A percentile compares a stretch with the other conserved stretches of the same genome.
phyloP scores from a whole-genome alignment of 1,140 invertebrate genomes.

The Elysia chlorotica region DNA sequence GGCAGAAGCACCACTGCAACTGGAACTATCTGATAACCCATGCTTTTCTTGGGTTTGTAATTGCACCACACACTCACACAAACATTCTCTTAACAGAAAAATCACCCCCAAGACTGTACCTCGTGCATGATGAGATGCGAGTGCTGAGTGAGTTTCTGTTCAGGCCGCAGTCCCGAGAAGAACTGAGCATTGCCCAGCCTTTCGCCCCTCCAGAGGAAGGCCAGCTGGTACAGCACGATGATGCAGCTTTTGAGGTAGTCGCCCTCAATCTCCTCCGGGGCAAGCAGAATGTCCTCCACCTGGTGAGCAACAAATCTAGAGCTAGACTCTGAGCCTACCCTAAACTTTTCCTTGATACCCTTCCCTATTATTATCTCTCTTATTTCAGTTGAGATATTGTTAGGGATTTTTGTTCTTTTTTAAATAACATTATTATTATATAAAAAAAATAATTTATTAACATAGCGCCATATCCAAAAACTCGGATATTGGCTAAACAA shows the following conservation, averaged over 20 bases:
- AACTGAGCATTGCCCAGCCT: constrained; percentile 45
- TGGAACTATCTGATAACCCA: neutral
- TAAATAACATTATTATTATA: no score
- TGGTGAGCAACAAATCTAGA: neutral
- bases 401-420: no score
- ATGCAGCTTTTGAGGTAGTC: constrained; percentile 50
- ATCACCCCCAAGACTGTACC: neutral
- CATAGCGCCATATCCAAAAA: no score
- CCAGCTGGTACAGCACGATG: constrained; percentile 41
- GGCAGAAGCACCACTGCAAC: no score
- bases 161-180: constrained; percentile 28
- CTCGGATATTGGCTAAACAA: no score
- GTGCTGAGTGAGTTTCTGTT: constrained; percentile 31
- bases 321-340: no score
- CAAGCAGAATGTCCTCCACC: constrained; percentile 41
- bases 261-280: constrained; percentile 30
- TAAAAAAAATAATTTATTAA: no score
- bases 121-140: constrained; percentile 38
- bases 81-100: no score
- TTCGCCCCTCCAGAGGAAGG: constrained; percentile 37
- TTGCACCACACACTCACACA: no score
- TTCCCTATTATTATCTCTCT: no score
- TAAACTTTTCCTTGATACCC: no score
- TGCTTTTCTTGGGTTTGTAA: neutral
- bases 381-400: no score